phyloP scores from a whole-genome alignment of 2,888 invertebrate species.

The Druceiella hillmani region DNA sequence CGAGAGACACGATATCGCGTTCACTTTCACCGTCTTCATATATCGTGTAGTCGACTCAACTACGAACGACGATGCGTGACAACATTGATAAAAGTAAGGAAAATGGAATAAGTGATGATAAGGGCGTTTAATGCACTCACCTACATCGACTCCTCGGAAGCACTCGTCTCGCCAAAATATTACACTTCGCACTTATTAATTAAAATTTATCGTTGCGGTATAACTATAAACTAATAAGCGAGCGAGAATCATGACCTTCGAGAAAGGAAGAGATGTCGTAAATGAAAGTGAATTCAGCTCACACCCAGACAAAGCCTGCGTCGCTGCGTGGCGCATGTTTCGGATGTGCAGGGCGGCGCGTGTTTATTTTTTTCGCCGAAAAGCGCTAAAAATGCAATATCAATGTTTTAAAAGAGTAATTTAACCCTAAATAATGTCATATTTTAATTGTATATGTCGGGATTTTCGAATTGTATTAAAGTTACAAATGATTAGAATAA shows the following conservation, averaged over 20 bases:
- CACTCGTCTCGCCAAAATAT: slow-evolving; percentile 9
- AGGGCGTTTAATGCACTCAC: slow-evolving; percentile 16
- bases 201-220: neutral
- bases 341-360: slow-evolving; percentile 53
- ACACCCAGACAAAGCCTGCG: slow-evolving; percentile 46
- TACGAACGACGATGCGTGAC: slow-evolving; percentile 41
- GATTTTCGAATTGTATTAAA: too few species aligned
- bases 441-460: too few species aligned
- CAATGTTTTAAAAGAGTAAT: neutral
- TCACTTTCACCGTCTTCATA: slow-evolving; percentile 38
- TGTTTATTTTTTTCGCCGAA: slow-evolving; percentile 47
- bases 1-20: slow-evolving; percentile 33
- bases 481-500: too few species aligned
- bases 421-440: neutral
- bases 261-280: slow-evolving; percentile 49
- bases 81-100: slow-evolving; percentile 42
- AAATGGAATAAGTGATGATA: slow-evolving; percentile 30
- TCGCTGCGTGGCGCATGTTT: slow-evolving; percentile 55
- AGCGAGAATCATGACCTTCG: slow-evolving; percentile 49
- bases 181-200: slow-evolving; percentile 6
- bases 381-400: too few species aligned
- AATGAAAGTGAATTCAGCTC: slow-evolving; percentile 54
- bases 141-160: slow-evolving; percentile 5
- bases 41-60: slow-evolving; percentile 11
- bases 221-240: slow-evolving; percentile 31